Evolutionary conservation across 2,113 vertebrate genomes (phyloP).

Genomic region (Oceanodroma tethys): DNA sequence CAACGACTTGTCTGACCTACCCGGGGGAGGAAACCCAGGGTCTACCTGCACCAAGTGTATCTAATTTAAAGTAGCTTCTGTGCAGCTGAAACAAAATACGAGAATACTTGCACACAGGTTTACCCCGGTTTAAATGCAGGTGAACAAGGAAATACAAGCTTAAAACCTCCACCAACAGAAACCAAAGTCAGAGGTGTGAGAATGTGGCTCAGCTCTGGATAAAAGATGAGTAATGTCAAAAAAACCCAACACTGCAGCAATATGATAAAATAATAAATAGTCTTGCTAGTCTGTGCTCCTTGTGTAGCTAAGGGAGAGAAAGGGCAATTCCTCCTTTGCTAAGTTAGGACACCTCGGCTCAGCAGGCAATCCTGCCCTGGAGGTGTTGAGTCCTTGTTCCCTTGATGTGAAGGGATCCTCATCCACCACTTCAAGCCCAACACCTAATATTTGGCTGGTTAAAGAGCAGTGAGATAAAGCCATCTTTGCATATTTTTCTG

Average conservation of each 20-base stretch:
- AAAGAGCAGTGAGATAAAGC: not conserved
- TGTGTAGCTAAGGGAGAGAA: not conserved
- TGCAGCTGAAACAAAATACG: fast-evolving
- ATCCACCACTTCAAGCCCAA: not conserved
- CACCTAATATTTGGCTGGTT: not conserved
- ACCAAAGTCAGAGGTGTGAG: not conserved
- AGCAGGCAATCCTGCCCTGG: not conserved
- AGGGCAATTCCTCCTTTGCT: not conserved
- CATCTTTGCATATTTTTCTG: not conserved
- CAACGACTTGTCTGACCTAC: fast-evolving
- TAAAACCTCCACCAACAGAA: not conserved
- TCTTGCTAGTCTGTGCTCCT: not conserved
- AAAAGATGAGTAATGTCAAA: not conserved
- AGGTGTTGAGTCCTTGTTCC: not conserved
- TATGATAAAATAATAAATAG: not conserved
- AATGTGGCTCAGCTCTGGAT: not conserved
- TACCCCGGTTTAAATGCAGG: not conserved
- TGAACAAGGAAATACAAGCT: not conserved
- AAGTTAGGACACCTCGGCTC: not conserved
- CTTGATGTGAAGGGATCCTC: not conserved
- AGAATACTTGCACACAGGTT: not conserved
- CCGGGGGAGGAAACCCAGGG: not conserved
- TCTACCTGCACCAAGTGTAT: not conserved
- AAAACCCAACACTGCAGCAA: not conserved
- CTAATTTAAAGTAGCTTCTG: not conserved